Evolutionary conservation across 1,140 invertebrate genomes (phyloP).

Genomic region (Agrypnia vestita): DNA sequence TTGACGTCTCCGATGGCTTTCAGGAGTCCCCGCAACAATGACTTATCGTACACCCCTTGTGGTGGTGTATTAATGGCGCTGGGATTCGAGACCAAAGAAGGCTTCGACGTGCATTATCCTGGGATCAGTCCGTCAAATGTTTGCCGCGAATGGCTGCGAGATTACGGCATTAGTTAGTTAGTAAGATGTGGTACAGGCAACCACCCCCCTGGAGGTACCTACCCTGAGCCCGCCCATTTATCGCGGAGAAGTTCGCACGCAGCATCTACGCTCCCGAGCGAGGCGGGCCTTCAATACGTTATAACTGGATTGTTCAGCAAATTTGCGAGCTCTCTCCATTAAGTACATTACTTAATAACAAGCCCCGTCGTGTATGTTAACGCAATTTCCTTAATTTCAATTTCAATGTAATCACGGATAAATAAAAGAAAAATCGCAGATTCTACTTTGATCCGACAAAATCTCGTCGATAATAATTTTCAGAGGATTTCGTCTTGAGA

Average conservation of each 20-base stretch:
- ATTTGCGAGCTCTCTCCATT: constrained; percentile 15
- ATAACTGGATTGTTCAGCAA: constrained; percentile 36
- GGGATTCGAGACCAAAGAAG: neutral
- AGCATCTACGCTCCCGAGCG: constrained; percentile 9
- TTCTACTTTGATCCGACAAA: constrained; percentile 1
- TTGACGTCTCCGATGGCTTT: neutral
- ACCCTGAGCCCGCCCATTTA: constrained; percentile 35
- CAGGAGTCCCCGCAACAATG: neutral
- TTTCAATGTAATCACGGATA: neutral
- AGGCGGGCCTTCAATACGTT: constrained; percentile 24
- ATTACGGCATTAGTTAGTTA: constrained; percentile 28
- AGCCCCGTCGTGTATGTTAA: constrained; percentile 19
- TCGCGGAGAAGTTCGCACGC: constrained; percentile 20
- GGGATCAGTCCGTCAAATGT: constrained; percentile 51
- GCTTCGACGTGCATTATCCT: constrained; percentile 47
- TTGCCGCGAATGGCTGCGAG: constrained; percentile 40
- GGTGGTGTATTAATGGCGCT: neutral
- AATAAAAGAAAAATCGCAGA: constrained; percentile 11
- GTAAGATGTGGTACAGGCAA: constrained; percentile 23
- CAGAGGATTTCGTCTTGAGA: neutral
- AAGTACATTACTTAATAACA: constrained; percentile 39
- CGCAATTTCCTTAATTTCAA: neutral
- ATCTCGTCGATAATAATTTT: constrained; percentile 28
- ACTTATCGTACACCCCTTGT: neutral
- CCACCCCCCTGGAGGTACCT: constrained; percentile 41